Conservation (phyloP, 2,797 vertebrate genomes). For the Danio choprae region DNA sequence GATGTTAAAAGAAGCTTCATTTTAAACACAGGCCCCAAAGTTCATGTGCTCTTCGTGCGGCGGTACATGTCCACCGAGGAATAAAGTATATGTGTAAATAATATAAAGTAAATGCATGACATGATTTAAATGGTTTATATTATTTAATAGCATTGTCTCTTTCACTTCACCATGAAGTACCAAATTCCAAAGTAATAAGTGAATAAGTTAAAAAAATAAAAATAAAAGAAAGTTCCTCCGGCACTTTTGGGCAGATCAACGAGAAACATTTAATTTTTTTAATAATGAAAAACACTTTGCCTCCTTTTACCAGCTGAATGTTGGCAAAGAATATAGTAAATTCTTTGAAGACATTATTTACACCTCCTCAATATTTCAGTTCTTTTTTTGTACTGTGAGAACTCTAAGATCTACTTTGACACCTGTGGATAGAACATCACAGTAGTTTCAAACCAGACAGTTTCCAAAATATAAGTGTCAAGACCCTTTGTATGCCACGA, state of each 20-base stretch:
- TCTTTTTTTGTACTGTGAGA: conserved; percentile 33
- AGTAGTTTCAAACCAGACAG: conserved; percentile 55
- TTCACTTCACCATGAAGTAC: conserved; percentile 9
- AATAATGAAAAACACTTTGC: background rate
- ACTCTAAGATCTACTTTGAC: conserved; percentile 39
- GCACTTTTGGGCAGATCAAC: conserved; percentile 18
- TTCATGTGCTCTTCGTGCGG: conserved; percentile 25
- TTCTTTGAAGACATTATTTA: conserved; percentile 40
- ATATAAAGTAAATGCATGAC: conserved; percentile 20
- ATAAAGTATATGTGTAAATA: conserved; percentile 23
- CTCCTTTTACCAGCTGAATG: conserved; percentile 7
- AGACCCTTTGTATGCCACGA: conserved; percentile 58
- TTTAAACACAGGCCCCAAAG: conserved; percentile 45
- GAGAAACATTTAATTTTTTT: conserved; percentile 1
- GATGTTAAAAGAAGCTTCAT: conserved; percentile 36
- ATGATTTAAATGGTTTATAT: background rate
- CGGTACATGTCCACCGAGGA: background rate
- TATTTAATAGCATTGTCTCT: background rate
- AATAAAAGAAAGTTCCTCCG: background rate
- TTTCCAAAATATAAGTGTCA: conserved; percentile 54
- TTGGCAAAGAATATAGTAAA: conserved; percentile 47
- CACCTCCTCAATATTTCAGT: conserved; percentile 10
- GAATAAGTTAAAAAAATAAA: background rate
- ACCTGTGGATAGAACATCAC: conserved; percentile 54
- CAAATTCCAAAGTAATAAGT: conserved; percentile 2